Base-by-base conservation (phyloP, 2,888 invertebrate species). In the Pseudococcus longispinus region DNA sequence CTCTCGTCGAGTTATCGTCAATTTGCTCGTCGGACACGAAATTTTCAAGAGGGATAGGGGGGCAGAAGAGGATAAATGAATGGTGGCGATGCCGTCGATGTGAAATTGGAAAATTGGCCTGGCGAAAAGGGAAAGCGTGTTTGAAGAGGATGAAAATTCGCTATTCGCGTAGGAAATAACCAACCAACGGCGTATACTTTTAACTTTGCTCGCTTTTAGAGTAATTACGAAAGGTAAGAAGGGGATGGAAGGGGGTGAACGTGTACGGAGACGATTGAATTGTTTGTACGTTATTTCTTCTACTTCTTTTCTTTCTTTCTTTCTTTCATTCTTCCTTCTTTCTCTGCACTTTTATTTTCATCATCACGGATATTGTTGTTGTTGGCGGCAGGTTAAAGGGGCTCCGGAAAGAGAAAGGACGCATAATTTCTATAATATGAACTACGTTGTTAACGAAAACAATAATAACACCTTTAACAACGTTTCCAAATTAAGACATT, bases 361-460 rank as follows among this genome's bases (percentile, higher is more conserved):
- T 32, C 70, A 18, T 15, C 18, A 20, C 70, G 70, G 23, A 60
- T 70, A 70, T 70, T 70, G 29, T 26, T 70, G 26, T 70, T 85
- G 37, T 26, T 60, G 70, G 70, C 70, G 86, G 84, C 84, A 89
- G 89, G 94, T 95, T 87, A 94, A 93, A 89, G 93, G 93, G 88
- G 93, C 93, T 3, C 70, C 70, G 77, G 93, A 93, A 87, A 92
- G 92, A 85, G 88, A 88, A 77, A 87, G 83, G 74, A 83, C 87
- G 70, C 51, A 70, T 70, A 87, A 55, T 82, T 42, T 70, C 23
- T 74, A 65, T 46, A 46, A 87, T 74, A 74, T 29, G 60, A 87
- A 65, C 29, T 87, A 42, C 83, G 83, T 74, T 55, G 82, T 82
- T 83, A 87, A 26, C 70, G 46, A 46, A 65, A 87, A 84, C 32